Evolutionary conservation across 2,797 vertebrate species (phyloP).

Genomic region (Epinephelus malabaricus): DNA sequence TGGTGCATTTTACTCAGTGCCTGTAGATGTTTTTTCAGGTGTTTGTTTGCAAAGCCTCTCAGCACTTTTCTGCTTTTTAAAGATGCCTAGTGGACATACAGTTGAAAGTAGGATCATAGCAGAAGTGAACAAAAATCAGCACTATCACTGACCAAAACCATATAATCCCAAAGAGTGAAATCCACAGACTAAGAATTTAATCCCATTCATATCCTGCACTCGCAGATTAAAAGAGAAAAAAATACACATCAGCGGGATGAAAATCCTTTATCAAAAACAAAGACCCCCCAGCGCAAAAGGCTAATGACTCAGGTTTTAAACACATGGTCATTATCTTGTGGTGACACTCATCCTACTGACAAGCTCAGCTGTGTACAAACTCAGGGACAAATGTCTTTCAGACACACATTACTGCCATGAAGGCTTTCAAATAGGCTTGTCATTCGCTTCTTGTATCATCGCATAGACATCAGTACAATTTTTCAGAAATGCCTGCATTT

Average conservation of each 20-base stretch:
- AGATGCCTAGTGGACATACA: slow-evolving; percentile 17
- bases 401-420: slow-evolving; percentile 21
- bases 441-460: slow-evolving; percentile 26
- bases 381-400: slow-evolving; percentile 27
- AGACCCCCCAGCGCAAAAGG: slow-evolving; percentile 25
- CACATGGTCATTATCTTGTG: slow-evolving; percentile 60
- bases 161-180: slow-evolving; percentile 90
- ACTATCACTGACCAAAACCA: slow-evolving; percentile 90
- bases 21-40: not conserved
- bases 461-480: slow-evolving; percentile 8
- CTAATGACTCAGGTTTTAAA: slow-evolving; percentile 56
- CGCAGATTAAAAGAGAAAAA: slow-evolving; percentile 58
- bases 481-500: slow-evolving; percentile 20
- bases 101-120: slow-evolving; percentile 51
- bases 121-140: slow-evolving; percentile 70
- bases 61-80: not conserved
- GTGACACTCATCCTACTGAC: slow-evolving; percentile 40
- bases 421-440: slow-evolving; percentile 29
- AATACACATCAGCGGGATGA: slow-evolving; percentile 59
- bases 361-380: slow-evolving; percentile 33
- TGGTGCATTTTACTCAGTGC: not conserved
- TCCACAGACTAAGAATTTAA: slow-evolving; percentile 92
- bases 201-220: slow-evolving; percentile 86
- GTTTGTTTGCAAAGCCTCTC: not conserved
- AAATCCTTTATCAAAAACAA: slow-evolving; percentile 62